Conservation (phyloP, 1,140 invertebrate species). For the Brachionus paranguensis region DNA sequence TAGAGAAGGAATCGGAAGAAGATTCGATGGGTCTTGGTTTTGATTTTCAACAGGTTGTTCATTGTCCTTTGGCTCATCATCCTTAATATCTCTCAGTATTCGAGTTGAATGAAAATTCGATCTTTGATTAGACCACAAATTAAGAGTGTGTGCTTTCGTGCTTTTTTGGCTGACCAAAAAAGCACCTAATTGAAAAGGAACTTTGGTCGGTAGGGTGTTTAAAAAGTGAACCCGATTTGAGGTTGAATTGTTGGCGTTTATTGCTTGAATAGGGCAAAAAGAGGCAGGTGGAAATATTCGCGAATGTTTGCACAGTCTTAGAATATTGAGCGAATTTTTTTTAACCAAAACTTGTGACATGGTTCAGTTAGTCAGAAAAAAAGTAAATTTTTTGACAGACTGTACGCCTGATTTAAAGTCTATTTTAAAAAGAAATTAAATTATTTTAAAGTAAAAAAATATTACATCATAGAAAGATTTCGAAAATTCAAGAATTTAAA, state of each 20-base stretch:
- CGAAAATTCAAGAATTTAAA: constrained; percentile 10
- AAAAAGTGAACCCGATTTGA: not conserved
- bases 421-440: not conserved
- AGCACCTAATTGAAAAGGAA: not conserved
- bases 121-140: not conserved
- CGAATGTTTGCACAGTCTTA: not conserved
- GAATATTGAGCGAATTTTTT: not conserved
- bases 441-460: not conserved
- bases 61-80: constrained; percentile 1
- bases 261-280: not conserved
- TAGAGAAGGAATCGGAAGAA: constrained; percentile 21
- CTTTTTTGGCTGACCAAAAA: not conserved
- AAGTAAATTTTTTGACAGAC: not conserved
- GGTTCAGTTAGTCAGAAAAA: not conserved
- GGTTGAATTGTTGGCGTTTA: not conserved
- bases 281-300: not conserved
- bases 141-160: not conserved
- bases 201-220: not conserved
- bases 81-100: not conserved
- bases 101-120: not conserved
- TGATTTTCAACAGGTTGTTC: not conserved
- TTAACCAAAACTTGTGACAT: constrained; percentile 24
- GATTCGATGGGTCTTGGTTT: not conserved
- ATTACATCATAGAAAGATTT: not conserved
- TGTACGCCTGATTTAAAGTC: not conserved